Base-by-base conservation (phyloP, 1,140 invertebrate genomes). In the Helicorthomorpha holstii region DNA sequence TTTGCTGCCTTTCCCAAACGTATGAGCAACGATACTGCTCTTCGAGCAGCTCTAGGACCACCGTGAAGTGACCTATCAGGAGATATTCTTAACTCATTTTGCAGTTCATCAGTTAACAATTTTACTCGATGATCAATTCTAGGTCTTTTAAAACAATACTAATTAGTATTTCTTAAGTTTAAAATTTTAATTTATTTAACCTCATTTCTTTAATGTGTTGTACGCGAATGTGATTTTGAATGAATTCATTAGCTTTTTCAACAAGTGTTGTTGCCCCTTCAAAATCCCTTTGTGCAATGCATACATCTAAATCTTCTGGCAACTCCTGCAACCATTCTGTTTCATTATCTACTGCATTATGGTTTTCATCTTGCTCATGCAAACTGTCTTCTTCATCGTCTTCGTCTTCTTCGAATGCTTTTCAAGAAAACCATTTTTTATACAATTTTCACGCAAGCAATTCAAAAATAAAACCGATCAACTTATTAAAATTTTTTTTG, bases 211-310 rank as follows among this genome's bases (percentile, higher is more conserved):
- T 60, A n/a, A 63, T 24, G 45, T 34, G 53, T 10, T 49, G n/a
- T n/a, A 53, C 51, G 19, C 53, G 29, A 23, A 54, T 54, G 21
- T 54, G 46, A 1, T 51, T 26, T 12, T 63, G 57, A 4, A 63
- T 56, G 44, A 75, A 83, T 2, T 74, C 67, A 57, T 75, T 75
- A 0, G 79, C 80, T 68, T 79, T 83, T 57, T 86, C 78, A 49
- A 97, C 79, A 7, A 95, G 70, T 54, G 79, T 76, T 53, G 93
- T 85, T 19, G 94, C 91, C 63, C 92, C 85, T 66, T 96, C 90
- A 66, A 97, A 96, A 64, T 96, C 88, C 59, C 94, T 76, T 66
- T 97, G 90, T n/a, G 93, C 94, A 58, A 98, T 90, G 54, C 82
- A 81, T 19, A 96, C 92, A 71, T 98, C 93, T 23, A 98, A 71